Evolutionary conservation across 2,797 vertebrate genomes (phyloP).

Genomic region (Rallus crepitans): DNA sequence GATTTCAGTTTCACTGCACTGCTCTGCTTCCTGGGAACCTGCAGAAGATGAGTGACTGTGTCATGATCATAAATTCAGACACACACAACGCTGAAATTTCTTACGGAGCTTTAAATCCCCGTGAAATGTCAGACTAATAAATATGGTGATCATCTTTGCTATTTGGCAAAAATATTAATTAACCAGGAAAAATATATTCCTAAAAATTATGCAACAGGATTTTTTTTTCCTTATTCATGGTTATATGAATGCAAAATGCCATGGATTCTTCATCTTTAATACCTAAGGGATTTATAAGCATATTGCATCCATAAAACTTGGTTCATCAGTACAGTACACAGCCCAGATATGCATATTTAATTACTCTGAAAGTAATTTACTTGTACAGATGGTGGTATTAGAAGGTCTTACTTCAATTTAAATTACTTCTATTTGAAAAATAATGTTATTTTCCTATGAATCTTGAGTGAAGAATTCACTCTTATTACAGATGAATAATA

Average conservation of each 20-base stretch:
- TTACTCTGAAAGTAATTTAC: conserved; percentile 82
- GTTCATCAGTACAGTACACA: conserved; percentile 81
- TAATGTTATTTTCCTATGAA: conserved; percentile 67
- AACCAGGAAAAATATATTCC: conserved; percentile 60
- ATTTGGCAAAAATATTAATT: conserved; percentile 71
- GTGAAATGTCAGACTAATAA: conserved; percentile 54
- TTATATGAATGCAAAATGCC: conserved; percentile 69
- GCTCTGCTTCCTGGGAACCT: conserved; percentile 64
- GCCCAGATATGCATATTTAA: conserved; percentile 86
- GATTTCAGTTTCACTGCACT: conserved; percentile 62
- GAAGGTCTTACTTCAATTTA: conserved; percentile 80
- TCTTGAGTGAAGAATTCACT: conserved; percentile 72
- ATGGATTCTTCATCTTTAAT: conserved; percentile 75
- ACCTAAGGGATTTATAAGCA: conserved; percentile 82
- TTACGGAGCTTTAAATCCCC: conserved; percentile 8
- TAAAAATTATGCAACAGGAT: conserved; percentile 44
- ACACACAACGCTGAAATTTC: conserved; percentile 35
- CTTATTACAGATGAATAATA: conserved; percentile 69
- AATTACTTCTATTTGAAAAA: conserved; percentile 76
- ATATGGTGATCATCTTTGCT: conserved; percentile 40
- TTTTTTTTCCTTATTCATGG: conserved; percentile 60
- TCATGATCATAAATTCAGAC: conserved; percentile 48
- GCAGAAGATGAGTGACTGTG: conserved; percentile 45
- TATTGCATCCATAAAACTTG: conserved; percentile 82
- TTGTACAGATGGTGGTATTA: conserved; percentile 83